Base-by-base conservation (phyloP, 2,797 vertebrate species). In the Molossus molossus region DNA sequence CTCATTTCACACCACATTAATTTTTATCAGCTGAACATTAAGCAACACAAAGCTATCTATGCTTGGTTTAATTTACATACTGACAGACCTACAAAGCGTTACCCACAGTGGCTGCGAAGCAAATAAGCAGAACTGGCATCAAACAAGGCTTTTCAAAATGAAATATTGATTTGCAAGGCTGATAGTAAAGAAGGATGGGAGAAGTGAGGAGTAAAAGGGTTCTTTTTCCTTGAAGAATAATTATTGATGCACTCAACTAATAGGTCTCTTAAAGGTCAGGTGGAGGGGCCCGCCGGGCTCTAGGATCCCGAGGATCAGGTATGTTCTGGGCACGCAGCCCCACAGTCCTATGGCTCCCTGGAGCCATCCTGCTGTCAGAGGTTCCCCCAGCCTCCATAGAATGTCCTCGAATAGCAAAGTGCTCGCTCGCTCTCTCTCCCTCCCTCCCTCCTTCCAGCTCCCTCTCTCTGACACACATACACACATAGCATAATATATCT, bases 1-100 rank as follows among this genome's bases (percentile, higher is more conserved):
- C 99, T 99, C 99, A 99, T 99, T 99, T 99, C 99, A 99, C 99
- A 99, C 99, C 99, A 99, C 99, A 99, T 99, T 99, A 99, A 99
- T 99, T 99, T 99, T 99, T 99, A 99, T 99, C 98, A 99, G 99
- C 99, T 99, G 99, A 99, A 99, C 99, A 99, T 99, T 99, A 99
- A 99, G 99, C 99, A 99, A 99, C 99, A 99, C 99, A 99, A 99
- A 99, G 98, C 98, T 98, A 98, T 98, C 98, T 98, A 98, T 98
- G 98, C 98, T 98, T 98, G 98, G 98, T 98, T 98, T 99, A 98
- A 99, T 99, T 99, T 99, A 99, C 99, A 98, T 99, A 99, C 98
- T 99, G 99, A 99, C 99, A 99, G 98, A 98, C 98, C 98, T 98
- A 98, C 98, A 98, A 98, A 98, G 98, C 97, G 60, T 98, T 98